Evolutionary conservation across 35 echinoderm and acorn worm genomes (phyloP).

Genomic region (Heliocidaris erythrogramma): DNA sequence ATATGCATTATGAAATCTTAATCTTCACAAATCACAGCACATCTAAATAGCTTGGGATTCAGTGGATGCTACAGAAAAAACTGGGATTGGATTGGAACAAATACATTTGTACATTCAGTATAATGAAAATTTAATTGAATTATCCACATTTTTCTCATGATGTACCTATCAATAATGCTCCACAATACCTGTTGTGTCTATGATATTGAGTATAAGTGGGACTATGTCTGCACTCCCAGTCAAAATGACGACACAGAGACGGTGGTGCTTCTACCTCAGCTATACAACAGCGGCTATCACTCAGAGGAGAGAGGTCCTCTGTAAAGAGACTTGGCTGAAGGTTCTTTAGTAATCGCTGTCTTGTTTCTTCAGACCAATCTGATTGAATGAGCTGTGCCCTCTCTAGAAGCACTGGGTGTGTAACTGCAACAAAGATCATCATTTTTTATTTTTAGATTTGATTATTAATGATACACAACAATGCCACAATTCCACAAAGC

Average conservation of each 20-base stretch:
- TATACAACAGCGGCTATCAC: slow-evolving; percentile 59
- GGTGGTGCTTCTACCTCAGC: slow-evolving; percentile 52
- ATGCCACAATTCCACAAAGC: too few species aligned
- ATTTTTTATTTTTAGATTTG: too few species aligned
- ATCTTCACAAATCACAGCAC: too few species aligned
- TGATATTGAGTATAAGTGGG: slow-evolving; percentile 60
- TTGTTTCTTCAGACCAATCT: slow-evolving; percentile 24
- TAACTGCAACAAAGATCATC: neutral
- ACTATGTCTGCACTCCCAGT: slow-evolving; percentile 65
- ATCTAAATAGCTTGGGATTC: too few species aligned
- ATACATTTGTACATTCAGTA: too few species aligned
- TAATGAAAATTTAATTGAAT: too few species aligned
- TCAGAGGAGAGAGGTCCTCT: slow-evolving; percentile 35
- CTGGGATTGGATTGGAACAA: too few species aligned
- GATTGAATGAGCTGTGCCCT: neutral
- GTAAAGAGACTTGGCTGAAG: slow-evolving; percentile 57
- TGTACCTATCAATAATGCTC: too few species aligned
- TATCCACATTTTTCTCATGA: too few species aligned
- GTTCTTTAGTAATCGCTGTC: neutral
- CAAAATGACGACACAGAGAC: slow-evolving; percentile 34
- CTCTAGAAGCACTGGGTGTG: neutral
- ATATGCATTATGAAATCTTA: too few species aligned
- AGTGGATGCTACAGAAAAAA: too few species aligned
- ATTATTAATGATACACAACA: too few species aligned
- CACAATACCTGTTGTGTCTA: slow-evolving; percentile 56